Base-by-base conservation (phyloP, 2,888 invertebrate genomes). In the Lepas anatifera region DNA sequence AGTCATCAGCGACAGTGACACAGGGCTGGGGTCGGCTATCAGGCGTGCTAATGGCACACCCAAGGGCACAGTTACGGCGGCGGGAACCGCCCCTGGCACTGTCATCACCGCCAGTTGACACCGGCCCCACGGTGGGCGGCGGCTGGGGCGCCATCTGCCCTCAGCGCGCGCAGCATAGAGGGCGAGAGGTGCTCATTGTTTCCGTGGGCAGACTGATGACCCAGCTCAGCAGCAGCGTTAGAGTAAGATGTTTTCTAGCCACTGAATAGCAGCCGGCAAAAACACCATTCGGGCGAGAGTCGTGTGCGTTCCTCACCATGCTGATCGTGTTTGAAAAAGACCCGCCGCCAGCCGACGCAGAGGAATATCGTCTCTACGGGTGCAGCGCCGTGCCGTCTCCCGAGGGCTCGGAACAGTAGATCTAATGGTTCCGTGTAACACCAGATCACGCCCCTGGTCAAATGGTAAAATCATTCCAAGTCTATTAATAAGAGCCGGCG, bases 41-140 rank as follows among this genome's bases (percentile, higher is more conserved):
- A 75, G 72, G 37, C 75, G 74, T 2, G 75, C 75, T 18, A 75
- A 72, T 69, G 72, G 70, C 10, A 75, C 75, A 8, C 75, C 69
- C 2, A 74, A 73, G 75, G 75, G 35, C 75, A 75, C 41, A 72
- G 71, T 22, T 75, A 75, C 7, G 75, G 75, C 64, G 75, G n/a
- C 75, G 35, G 74, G 75, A 58, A 73, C 67, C 25, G 73, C 71
- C 73, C 41, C 75, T 71, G 68, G 75, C 73, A 52, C 72, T 71
- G 73, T 72, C 18, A 77, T 76, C 76, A 77, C 35, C 75, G 70
- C 29, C 77, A 70, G 69, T 77, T 77, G 22, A 77, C 77, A 41
- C 74, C 73, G 69, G 76, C 76, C 66, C n/a, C n/a, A n/a, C n/a
- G n/a, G n/a, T n/a, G n/a, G n/a, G n/a, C n/a, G n/a, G n/a, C n/a